Evolutionary conservation across 1,140 invertebrate genomes (phyloP).

Genomic region (Drosophila pectinifera): DNA sequence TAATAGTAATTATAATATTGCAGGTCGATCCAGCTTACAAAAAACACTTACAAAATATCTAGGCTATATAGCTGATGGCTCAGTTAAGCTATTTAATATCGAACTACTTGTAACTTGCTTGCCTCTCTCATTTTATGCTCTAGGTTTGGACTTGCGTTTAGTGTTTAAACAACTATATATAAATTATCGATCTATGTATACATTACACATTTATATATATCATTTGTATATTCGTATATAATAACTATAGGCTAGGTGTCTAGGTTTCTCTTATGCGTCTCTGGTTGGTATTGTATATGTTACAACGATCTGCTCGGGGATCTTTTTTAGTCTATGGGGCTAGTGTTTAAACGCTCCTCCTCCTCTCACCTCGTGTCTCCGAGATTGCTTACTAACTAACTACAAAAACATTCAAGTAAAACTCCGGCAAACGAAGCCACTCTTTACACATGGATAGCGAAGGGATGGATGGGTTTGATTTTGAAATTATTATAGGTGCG

Average conservation of each 20-base stretch:
- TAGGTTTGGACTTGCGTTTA: conserved; percentile 70
- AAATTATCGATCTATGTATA: conserved; percentile 48
- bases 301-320: conserved; percentile 69
- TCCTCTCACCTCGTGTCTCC: neutral
- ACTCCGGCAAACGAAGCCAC: conserved; percentile 29
- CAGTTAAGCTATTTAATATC: conserved; percentile 54
- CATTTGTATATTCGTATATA: conserved; percentile 66
- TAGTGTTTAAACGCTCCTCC: conserved; percentile 53
- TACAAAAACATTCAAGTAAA: conserved; percentile 46
- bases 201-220: conserved; percentile 26
- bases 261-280: conserved; percentile 51
- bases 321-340: conserved; percentile 72
- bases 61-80: conserved; percentile 43
- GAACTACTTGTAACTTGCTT: conserved; percentile 32
- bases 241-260: conserved; percentile 55
- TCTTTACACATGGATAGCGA: conserved; percentile 36
- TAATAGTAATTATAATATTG: conserved; percentile 13
- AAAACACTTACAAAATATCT: conserved; percentile 71
- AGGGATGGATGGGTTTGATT: conserved; percentile 1
- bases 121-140: conserved; percentile 33
- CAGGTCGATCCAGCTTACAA: conserved; percentile 43
- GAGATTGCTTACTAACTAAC: conserved; percentile 37
- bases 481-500: neutral
- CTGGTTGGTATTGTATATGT: conserved; percentile 73
- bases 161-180: conserved; percentile 67